Evolutionary conservation across 2,113 vertebrate species (phyloP).

Genomic region (Micronycteris hirsuta): DNA sequence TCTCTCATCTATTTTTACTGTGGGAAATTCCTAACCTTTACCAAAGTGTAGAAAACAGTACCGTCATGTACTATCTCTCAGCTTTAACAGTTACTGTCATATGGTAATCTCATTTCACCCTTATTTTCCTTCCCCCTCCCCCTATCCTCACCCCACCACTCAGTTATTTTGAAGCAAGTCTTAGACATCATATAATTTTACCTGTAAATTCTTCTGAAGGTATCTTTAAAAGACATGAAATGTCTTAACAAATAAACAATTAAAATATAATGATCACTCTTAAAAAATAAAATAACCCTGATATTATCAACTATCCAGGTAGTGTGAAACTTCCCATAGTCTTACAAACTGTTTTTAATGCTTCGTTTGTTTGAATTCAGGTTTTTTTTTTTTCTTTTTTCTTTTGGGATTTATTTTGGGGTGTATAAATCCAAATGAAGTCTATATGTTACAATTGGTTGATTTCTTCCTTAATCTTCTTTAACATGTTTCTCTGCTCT

Average conservation of each 20-base stretch:
- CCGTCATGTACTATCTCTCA: background rate
- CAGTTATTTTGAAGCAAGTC: slow-evolving; percentile 1
- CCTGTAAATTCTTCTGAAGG: background rate
- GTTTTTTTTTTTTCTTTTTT: background rate
- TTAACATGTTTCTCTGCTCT: background rate
- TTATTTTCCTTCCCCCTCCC: background rate
- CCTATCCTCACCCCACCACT: background rate
- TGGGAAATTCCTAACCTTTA: background rate
- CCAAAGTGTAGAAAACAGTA: background rate
- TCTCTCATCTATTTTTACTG: background rate
- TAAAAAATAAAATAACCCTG: background rate
- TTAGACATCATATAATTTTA: background rate
- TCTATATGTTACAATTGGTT: background rate
- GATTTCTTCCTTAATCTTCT: background rate
- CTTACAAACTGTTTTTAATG: background rate
- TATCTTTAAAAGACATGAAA: background rate
- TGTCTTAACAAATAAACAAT: background rate
- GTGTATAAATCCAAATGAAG: background rate
- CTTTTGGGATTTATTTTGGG: background rate
- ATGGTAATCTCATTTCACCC: background rate
- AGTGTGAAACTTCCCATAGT: background rate
- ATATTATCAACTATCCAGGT: background rate
- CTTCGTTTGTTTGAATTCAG: background rate
- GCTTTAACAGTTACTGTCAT: background rate
- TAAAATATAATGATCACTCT: background rate